Evolutionary conservation across 53 echinoderm and acorn worm genomes (phyloP), one percentile per base, ranked within the genome.

Genomic region (Glandiceps talaboti): DNA sequence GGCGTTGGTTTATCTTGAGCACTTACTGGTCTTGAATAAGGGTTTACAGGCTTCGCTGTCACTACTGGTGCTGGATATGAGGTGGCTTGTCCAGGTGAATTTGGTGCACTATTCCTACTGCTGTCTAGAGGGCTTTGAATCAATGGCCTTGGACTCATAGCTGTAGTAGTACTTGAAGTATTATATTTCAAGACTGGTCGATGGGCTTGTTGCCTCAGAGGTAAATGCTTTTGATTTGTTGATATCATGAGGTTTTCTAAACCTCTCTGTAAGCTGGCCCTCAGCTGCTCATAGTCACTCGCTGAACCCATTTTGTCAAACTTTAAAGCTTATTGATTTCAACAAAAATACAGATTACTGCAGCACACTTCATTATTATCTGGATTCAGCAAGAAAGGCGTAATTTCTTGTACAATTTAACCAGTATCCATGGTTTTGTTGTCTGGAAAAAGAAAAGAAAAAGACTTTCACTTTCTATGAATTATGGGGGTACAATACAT

Each of bases 291-390:
- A 29, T 89, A 87, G 64, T 99, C 89, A 81, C 81, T 93, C 25
- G 91, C 87, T 30, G 93, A 93, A 73, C 91, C 93, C 93, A 93
- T 94, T n/a, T n/a, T n/a, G n/a, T n/a, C n/a, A n/a, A n/a, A n/a
- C n/a, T n/a, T n/a, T n/a, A n/a, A n/a, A n/a, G n/a, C n/a, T n/a
- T n/a, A n/a, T n/a, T n/a, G n/a, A n/a, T n/a, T n/a, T n/a, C n/a
- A n/a, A n/a, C n/a, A n/a, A n/a, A n/a, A n/a, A n/a, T n/a, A n/a
- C n/a, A n/a, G n/a, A n/a, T n/a, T n/a, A n/a, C n/a, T n/a, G n/a
- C n/a, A n/a, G n/a, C n/a, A n/a, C n/a, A n/a, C n/a, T n/a, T n/a
- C n/a, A n/a, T n/a, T n/a, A n/a, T n/a, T n/a, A n/a, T n/a, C n/a
- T n/a, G n/a, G n/a, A n/a, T n/a, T n/a, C n/a, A n/a, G n/a, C n/a